Evolutionary conservation across 2,113 vertebrate genomes (phyloP).

Genomic region (Anarrhichthys ocellatus): DNA sequence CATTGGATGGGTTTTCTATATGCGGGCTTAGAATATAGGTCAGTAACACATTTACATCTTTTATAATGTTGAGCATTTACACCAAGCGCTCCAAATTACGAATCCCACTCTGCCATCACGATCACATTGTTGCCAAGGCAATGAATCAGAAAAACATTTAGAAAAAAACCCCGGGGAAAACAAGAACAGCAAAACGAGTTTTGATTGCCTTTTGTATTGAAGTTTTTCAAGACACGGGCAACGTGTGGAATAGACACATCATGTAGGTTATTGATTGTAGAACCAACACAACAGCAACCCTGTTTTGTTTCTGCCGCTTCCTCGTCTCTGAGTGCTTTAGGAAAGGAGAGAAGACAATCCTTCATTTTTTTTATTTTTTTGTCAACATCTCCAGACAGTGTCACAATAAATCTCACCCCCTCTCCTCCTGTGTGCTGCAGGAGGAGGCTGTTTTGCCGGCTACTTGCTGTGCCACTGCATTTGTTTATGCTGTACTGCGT

Average conservation of each 20-base stretch:
- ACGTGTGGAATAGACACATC: background rate
- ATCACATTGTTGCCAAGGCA: constrained; percentile 67
- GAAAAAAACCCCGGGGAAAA: background rate
- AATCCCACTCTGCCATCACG: constrained; percentile 64
- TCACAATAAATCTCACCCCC: constrained; percentile 48
- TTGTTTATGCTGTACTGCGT: constrained; percentile 47
- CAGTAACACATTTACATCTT: constrained; percentile 75
- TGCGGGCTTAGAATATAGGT: constrained; percentile 72
- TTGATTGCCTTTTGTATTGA: constrained; percentile 20
- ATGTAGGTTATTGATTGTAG: constrained; percentile 1
- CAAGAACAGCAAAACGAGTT: constrained; percentile 25
- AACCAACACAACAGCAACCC: constrained; percentile 7
- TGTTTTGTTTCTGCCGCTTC: background rate
- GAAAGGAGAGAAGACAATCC: background rate
- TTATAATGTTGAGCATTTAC: constrained; percentile 63
- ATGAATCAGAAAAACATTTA: constrained; percentile 54
- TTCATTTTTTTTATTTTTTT: constrained; percentile 23
- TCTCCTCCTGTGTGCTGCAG: constrained; percentile 4
- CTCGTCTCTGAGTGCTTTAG: background rate
- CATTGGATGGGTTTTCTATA: constrained; percentile 68
- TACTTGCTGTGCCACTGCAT: constrained; percentile 16
- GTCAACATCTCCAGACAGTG: constrained; percentile 30
- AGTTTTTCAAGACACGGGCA: background rate
- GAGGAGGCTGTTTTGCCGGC: constrained; percentile 22
- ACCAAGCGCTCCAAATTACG: constrained; percentile 58